Evolutionary conservation across 2,888 invertebrate species (phyloP), one percentile per base, ranked within the genome.

Genomic region (Scelioninae gen. 1): DNA sequence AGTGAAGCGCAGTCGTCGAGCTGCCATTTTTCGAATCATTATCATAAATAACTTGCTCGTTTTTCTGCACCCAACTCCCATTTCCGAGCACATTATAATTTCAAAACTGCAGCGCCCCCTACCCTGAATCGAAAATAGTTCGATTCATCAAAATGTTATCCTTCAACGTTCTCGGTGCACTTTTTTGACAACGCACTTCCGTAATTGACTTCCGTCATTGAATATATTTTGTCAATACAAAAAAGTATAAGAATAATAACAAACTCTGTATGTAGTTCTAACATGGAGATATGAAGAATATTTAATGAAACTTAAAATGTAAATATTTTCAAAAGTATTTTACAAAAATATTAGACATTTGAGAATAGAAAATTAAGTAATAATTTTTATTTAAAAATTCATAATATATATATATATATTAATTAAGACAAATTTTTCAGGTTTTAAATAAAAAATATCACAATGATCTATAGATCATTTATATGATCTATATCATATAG

Each of bases 71-170:
- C 43, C 5, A 29, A 13, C 49, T 23, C 23, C 23, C 4, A 23
- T 23, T 23, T 23, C 23, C 23, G 23, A 23, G 10, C 16, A 5
- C 43, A 68, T 68, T 68, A 55, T 55, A 55, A 68, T 68, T 68
- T 68, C 55, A 55, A 55, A 43, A 68, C 55, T 68, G n/a, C 11
- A n/a, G 43, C 43, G n/a, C 10, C 10, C 5, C 43, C 43, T n/a
- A 9, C 6, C 4, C 43, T n/a, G 11, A 31, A 3, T 32, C 47
- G 15, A 63, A 49, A 63, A 63, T 63, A 49, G 63, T 63, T 63
- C n/a, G n/a, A n/a, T n/a, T n/a, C 60, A 62, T 62, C 60, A 62
- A 66, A 66, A 66, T 53, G 65, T 53, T 66, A 66, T 66, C 53
- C 16, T 47, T 31, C 60, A 29, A 29, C 38, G 38, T 38, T 38